These are phyloP conservation scores for Lysiphlebus fabarum DNA, from an alignment of 1,140 invertebrate species.

Conservation along the genomic window DNA sequence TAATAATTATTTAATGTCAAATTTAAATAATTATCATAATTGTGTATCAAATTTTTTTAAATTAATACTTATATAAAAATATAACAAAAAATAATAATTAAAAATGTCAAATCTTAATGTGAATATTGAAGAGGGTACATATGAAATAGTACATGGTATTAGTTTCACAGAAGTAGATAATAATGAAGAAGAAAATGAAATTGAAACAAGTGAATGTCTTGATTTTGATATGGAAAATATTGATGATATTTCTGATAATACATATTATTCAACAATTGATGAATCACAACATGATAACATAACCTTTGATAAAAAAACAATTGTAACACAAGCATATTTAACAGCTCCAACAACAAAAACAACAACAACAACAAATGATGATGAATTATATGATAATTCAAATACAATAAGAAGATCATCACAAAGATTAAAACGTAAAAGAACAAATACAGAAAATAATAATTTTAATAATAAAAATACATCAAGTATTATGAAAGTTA, in stretches of 20 bases:
- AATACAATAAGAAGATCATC: background rate
- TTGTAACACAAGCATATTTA: background rate
- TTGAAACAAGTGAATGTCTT: conserved; percentile 32
- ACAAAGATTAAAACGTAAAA: background rate
- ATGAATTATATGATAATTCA: conserved; percentile 26
- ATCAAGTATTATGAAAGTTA: too few relatives aligned
- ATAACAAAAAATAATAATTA: too few relatives aligned
- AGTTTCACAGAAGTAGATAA: background rate
- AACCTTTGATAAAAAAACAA: conserved; percentile 3
- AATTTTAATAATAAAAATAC: too few relatives aligned
- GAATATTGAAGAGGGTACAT: background rate
- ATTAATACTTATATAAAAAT: too few relatives aligned
- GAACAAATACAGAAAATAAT: too few relatives aligned
- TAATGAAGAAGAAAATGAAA: conserved; percentile 21
- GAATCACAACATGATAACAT: conserved; percentile 20
- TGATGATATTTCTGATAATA: conserved; percentile 25
- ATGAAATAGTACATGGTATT: conserved; percentile 8
- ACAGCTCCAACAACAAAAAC: conserved; percentile 17
- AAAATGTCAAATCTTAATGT: too few relatives aligned
- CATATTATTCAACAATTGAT: conserved; percentile 25
- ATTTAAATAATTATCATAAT: too few relatives aligned
- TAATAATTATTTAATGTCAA: too few relatives aligned
- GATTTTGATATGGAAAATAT: conserved; percentile 32
- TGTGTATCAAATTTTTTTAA: too few relatives aligned
- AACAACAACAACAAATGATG: conserved; percentile 26